A percentile compares a stretch with the other conserved stretches of the same genome.
Evolutionary conservation across 2,797 vertebrate genomes (phyloP).

Genomic region (Nyctalus aviator): DNA sequence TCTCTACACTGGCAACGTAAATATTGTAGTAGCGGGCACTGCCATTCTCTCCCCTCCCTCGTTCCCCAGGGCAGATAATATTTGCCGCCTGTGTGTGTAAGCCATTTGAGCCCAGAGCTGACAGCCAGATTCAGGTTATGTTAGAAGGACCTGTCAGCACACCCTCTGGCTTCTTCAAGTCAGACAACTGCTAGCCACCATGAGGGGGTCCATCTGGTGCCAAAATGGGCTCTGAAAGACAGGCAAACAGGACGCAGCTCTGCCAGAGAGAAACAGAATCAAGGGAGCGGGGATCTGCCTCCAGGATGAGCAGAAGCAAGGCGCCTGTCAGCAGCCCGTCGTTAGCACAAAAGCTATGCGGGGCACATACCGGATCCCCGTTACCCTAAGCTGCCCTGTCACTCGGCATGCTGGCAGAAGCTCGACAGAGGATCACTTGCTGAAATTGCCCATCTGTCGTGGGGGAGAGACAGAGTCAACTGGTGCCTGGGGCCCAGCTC

Average conservation of each 20-base stretch:
- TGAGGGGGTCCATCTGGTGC: slow-evolving; percentile 86
- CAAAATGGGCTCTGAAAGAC: slow-evolving; percentile 88
- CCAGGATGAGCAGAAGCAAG: slow-evolving; percentile 68
- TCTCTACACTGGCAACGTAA: neutral
- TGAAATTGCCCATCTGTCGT: slow-evolving; percentile 90
- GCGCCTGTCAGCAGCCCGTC: slow-evolving; percentile 87
- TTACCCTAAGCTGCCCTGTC: slow-evolving; percentile 86
- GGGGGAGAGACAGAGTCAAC: slow-evolving; percentile 88
- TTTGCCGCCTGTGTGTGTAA: slow-evolving; percentile 73
- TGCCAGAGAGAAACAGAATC: slow-evolving; percentile 85
- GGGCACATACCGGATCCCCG: slow-evolving; percentile 87
- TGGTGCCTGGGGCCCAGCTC: slow-evolving; percentile 84
- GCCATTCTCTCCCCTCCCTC: slow-evolving; percentile 56
- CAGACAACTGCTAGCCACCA: slow-evolving; percentile 88
- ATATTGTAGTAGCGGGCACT: neutral
- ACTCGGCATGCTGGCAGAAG: slow-evolving; percentile 86
- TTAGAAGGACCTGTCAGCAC: slow-evolving; percentile 89
- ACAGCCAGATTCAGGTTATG: slow-evolving; percentile 86
- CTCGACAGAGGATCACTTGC: slow-evolving; percentile 74
- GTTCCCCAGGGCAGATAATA: slow-evolving; percentile 71
- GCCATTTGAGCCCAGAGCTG: slow-evolving; percentile 84
- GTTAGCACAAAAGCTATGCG: slow-evolving; percentile 86
- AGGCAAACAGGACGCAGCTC: slow-evolving; percentile 86
- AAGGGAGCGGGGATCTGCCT: slow-evolving; percentile 81
- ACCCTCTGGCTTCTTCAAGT: slow-evolving; percentile 86